Evolutionary conservation across 2,113 vertebrate species (phyloP), one percentile per base, ranked within the genome.

Genomic region (Sardina pilchardus): DNA sequence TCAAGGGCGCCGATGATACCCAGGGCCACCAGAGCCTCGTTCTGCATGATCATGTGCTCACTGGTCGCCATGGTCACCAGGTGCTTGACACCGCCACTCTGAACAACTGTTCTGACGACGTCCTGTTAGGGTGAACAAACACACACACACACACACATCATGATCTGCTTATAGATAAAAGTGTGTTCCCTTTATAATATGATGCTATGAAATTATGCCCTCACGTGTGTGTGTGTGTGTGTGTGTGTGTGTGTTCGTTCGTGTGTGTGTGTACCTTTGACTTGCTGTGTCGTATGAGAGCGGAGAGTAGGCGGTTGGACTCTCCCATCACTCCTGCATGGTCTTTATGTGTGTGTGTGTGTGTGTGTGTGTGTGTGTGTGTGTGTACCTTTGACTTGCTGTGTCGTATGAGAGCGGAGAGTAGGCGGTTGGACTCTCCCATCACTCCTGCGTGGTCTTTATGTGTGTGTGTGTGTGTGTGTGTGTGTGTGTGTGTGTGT

Each of bases 31-130:
- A 99, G 97, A 2, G 98, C 98, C 93, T 99, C 97, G 0, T 99
- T 99, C 94, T 99, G 98, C 98, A 99, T 99, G 88, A 99, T 99
- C 95, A 99, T 97, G 34, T 99, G 98, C 93, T 99, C 98, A 14
- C 98, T 99, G 48, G 98, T 99, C 86, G 98, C 98, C 98, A 99
- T 99, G 92, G 96, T 97, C 87, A 98, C 97, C 89, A 99, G 94
- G 90, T 99, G 97, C 91, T 99, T 98, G 91, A 99, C 96, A 84
- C 98, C 98, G 83, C 96, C 96, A 26, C 96, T 96, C 93, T 97
- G 96, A 93, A 98, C 96, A 90, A 99, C 97, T 44, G 97, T 96
- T 90, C 95, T 96, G 93, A 98, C 97, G 83, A 99, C 98, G 89
- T 99, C 97, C 98, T 99, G 90, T 86, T 94, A 84, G 45, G 12